Base-by-base conservation (phyloP, 1,140 invertebrate genomes). In the Danaus melanippus region DNA sequence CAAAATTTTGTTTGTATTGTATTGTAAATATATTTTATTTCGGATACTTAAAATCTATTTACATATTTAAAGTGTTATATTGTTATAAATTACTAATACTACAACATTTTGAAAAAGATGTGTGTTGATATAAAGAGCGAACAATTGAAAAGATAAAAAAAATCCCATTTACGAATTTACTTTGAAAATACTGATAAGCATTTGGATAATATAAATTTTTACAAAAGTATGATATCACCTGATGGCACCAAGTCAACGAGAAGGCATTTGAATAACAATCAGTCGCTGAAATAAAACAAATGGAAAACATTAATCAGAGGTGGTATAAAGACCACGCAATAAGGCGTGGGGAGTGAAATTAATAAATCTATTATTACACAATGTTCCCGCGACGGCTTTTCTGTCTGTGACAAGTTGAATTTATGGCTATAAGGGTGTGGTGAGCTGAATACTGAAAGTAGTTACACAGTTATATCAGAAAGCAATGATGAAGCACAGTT, bases 301-400 rank as follows among this genome's bases (percentile, higher is more conserved):
- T 50, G 42, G 48, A 41, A 47, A 47, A 43, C 62, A 64, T 64
- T 64, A 64, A 64, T 64, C 62, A 64, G 47, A 56, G 60, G 52
- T 49, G 52, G 58, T 59, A 60, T 61, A 61, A 60, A 60, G 52
- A 55, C 52, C 58, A 60, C 58, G 58, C 58, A 51, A 60, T 55
- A 55, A 55, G 61, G 56, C 50, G 52, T 49, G 52, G 58, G 61
- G 58, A 62, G 72, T 70, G 66, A 69, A 75, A 77, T 75, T 77
- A 75, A 77, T 77, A 74, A 77, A 77, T 75, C 71, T 68, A 75
- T 77, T 77, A 75, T 75, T 66, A 74, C 60, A 73, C 60, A 65
- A 62, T 73, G 68, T 75, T 68, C 67, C 48, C 51, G 48, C 53
- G 44, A 15, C 52, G 69, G 67, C 62, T 76, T 72, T 77, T 78